Evolutionary conservation across 2,888 invertebrate genomes (phyloP), one percentile per base, ranked within the genome.

Genomic region (Nemapogon koenigi): DNA sequence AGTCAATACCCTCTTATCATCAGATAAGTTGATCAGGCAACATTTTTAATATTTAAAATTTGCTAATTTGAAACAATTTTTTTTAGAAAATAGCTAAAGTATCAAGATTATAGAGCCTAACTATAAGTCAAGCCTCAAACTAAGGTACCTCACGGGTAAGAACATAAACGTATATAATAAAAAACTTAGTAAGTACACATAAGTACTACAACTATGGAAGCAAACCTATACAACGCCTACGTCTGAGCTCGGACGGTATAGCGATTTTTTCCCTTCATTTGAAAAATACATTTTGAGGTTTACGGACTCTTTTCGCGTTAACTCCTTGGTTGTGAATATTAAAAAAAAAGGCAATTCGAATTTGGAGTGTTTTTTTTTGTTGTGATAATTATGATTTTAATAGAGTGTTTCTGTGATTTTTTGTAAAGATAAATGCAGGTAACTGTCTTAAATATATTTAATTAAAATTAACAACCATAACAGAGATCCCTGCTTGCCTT

Each of bases 221-320:
- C n/a, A n/a, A n/a, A 62, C 59, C n/a, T 57, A 60, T 57, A 56
- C 63, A 53, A 57, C 75, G 72, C 73, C 73, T 72, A 69, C 73
- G 62, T 49, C 58, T 56, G 29, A 55, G 59, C 55, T 46, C 49
- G 46, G 61, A 55, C 62, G 56, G 68, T 72, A 55, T 64, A 56
- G 60, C 66, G 56, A 72, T 76, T 78, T 79, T 78, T 76, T 76
- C 62, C 48, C 48, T 56, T 65, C 71, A 76, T 76, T 78, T 78
- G 76, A 76, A 78, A 78, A 78, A 75, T 70, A 66, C 72, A 72
- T 71, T 73, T 71, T 73, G 73, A 65, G 62, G 69, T 68, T 73
- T 72, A 69, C 75, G 64, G 64, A 71, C 76, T 64, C 59, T 62
- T 63, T 60, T 62, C 57, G 59, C 53, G 33, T 18, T 14, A 19